Evolutionary conservation across 64 coral and sea anemone species (phyloP).

Genomic region (Exaiptasia diaphana): DNA sequence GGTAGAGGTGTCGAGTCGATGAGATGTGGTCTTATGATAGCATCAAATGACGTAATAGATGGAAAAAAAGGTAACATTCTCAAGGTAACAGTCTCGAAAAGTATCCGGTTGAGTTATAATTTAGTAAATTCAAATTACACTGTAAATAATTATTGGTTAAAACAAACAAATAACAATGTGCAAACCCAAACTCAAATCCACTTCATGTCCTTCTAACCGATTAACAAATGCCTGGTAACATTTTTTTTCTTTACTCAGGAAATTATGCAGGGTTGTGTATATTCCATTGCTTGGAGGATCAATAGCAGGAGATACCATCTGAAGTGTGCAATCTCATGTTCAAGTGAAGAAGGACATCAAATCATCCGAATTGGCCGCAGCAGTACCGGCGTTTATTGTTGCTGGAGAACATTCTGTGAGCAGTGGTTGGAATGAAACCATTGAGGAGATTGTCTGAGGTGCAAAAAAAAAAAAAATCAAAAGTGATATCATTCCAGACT

Average conservation of each 20-base stretch:
- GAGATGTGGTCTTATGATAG: background rate
- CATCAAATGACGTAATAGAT: background rate
- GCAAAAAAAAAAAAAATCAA: background rate
- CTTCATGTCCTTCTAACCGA: background rate
- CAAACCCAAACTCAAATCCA: no score
- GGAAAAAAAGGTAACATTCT: background rate
- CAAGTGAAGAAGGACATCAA: background rate
- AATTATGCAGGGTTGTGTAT: background rate
- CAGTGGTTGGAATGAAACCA: background rate
- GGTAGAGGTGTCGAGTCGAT: background rate
- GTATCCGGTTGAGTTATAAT: background rate
- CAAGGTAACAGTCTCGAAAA: no score
- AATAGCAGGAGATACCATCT: background rate
- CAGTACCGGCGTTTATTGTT: background rate
- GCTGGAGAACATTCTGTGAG: background rate
- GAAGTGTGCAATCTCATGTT: background rate
- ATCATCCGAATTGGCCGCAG: background rate
- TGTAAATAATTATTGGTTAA: background rate
- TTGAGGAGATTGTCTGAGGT: background rate
- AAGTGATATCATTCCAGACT: background rate
- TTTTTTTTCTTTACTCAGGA: background rate
- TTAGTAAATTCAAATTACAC: background rate
- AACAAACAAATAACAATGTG: no score
- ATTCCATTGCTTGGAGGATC: background rate
- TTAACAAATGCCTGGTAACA: no score